Conservation (phyloP, 2,888 invertebrate genomes). For the Amphipoea lucens region DNA sequence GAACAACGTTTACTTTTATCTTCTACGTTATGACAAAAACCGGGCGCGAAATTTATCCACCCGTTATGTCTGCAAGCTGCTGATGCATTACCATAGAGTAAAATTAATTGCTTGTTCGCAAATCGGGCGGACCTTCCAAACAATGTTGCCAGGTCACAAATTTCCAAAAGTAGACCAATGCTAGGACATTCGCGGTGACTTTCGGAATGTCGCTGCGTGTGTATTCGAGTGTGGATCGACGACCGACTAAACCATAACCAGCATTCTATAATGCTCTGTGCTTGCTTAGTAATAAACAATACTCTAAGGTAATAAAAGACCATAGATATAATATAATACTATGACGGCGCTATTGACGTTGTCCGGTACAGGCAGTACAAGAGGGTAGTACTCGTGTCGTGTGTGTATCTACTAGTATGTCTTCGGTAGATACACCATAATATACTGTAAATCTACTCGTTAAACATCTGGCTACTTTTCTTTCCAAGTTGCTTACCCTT, state of each 20-base stretch:
- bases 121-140: slow-evolving; percentile 15
- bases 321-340: not conserved
- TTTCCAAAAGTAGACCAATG: not conserved
- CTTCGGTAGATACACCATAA: no score
- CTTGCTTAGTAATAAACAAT: not conserved
- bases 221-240: not conserved
- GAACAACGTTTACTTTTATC: slow-evolving; percentile 35
- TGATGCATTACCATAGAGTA: slow-evolving; percentile 61
- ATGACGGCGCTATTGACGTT: not conserved
- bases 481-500: no score
- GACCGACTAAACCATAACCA: not conserved
- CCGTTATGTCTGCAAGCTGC: slow-evolving; percentile 39
- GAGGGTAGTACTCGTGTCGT: no score
- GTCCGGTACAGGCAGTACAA: not conserved
- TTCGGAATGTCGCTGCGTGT: not conserved
- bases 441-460: no score
- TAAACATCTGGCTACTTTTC: no score
- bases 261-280: no score
- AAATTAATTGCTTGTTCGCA: slow-evolving; percentile 37
- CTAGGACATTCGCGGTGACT: no score
- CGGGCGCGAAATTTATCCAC: slow-evolving; percentile 69
- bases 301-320: no score
- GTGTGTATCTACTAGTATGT: no score
- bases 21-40: slow-evolving; percentile 33
- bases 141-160: slow-evolving; percentile 27